Percentiles rank a stretch among this genome's conserved stretches.
Conservation (phyloP, 1,140 invertebrate species). For the Phymorhynchus buccinoides region DNA sequence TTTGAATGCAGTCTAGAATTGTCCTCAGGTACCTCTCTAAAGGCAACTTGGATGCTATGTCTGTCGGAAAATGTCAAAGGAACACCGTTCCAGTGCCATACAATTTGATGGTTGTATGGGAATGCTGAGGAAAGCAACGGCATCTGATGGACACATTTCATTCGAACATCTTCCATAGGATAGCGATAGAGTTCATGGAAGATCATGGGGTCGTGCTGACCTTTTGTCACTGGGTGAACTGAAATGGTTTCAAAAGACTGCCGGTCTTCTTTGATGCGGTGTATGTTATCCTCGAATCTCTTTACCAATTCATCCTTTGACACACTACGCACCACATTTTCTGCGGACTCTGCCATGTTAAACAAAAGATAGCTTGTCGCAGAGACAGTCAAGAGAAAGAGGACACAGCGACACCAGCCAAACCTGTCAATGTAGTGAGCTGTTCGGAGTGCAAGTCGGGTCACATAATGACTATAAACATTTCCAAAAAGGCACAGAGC, state of each 20-base stretch:
- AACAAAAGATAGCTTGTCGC: neutral
- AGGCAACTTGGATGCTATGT: neutral
- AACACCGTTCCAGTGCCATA: neutral
- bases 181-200: neutral
- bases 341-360: neutral
- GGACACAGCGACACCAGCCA: neutral
- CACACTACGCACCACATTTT: neutral
- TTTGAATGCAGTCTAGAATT: neutral
- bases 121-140: neutral
- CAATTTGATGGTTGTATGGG: neutral
- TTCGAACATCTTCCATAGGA: neutral
- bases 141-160: neutral
- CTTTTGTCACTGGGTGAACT: neutral
- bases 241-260: neutral
- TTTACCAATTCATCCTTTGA: neutral
- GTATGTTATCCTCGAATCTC: constrained; percentile 7
- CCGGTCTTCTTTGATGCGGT: neutral
- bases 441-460: neutral
- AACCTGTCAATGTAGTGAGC: neutral
- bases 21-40: neutral
- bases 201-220: neutral
- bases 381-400: neutral
- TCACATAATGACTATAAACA: neutral
- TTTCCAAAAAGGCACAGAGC: neutral
- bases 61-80: neutral